Percentiles rank a stretch among this genome's conserved stretches.
phyloP scores from a whole-genome alignment of 1,140 invertebrate species.

The Drosophila micromelanica region DNA sequence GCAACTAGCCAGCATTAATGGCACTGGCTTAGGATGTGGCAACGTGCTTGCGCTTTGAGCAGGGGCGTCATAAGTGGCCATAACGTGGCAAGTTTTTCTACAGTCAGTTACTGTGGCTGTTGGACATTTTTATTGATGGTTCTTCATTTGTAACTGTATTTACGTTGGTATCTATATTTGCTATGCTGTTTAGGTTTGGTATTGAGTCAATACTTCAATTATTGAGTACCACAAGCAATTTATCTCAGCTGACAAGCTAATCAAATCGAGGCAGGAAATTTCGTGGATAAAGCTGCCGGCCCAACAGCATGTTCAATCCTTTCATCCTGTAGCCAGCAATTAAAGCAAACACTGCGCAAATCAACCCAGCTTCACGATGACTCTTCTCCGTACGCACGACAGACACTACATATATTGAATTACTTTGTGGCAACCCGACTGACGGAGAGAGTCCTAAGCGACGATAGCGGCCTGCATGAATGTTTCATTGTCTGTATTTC shows the following conservation, averaged over 20 bases:
- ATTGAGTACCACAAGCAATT: conserved; percentile 59
- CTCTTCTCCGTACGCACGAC: conserved; percentile 19
- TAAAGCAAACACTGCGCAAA: conserved; percentile 53
- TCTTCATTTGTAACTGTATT: conserved; percentile 46
- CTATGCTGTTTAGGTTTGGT: background rate
- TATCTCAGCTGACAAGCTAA: conserved; percentile 68
- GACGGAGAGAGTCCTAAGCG: background rate
- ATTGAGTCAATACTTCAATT: conserved; percentile 26
- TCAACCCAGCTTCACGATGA: conserved; percentile 30
- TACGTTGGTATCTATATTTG: conserved; percentile 15
- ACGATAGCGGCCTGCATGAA: conserved; percentile 33
- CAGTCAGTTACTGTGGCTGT: conserved; percentile 2
- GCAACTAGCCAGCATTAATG: conserved; percentile 53
- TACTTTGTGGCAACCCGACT: conserved; percentile 37
- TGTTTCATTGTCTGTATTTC: conserved; percentile 63
- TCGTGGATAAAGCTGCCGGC: conserved; percentile 4
- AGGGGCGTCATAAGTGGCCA: conserved; percentile 46
- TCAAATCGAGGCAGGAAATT: conserved; percentile 43
- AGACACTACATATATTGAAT: conserved; percentile 72
- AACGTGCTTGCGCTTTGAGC: conserved; percentile 45
- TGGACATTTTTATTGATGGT: conserved; percentile 58
- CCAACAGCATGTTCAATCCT: conserved; percentile 45
- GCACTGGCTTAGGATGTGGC: conserved; percentile 46
- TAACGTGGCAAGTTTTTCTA: conserved; percentile 37
- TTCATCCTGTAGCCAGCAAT: conserved; percentile 42